Evolutionary conservation across 2,797 vertebrate genomes (phyloP).

Genomic region (Diglossa cyanea): DNA sequence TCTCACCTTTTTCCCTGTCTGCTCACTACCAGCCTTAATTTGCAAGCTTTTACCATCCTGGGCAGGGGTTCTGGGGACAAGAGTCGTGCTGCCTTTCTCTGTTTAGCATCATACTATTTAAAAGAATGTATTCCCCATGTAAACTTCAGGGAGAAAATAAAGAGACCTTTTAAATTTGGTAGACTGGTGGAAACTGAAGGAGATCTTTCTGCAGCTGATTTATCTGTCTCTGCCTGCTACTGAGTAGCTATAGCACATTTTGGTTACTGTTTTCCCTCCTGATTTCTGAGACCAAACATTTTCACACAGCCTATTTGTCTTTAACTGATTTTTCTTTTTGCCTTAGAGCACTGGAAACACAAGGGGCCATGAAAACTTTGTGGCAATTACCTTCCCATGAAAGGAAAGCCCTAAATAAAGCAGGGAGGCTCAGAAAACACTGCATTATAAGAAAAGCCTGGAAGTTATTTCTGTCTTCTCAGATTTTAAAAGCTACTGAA

Average conservation of each 20-base stretch:
- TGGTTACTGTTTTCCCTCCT: background rate
- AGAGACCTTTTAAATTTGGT: background rate
- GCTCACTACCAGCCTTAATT: background rate
- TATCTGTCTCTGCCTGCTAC: background rate
- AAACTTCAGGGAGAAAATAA: background rate
- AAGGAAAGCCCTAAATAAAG: background rate
- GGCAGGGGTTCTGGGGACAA: background rate
- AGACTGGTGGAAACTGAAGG: background rate
- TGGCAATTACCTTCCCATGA: background rate
- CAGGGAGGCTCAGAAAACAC: background rate
- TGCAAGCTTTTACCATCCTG: background rate
- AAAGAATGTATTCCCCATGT: background rate
- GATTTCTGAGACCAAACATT: background rate
- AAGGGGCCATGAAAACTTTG: background rate
- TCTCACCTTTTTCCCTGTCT: background rate
- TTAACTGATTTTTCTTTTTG: conserved; percentile 1
- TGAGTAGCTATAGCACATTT: background rate
- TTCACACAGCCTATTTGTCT: background rate
- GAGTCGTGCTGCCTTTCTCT: background rate
- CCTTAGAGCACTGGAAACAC: background rate
- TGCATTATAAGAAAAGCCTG: background rate
- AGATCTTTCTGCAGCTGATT: background rate
- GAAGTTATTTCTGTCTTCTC: conserved; percentile 12
- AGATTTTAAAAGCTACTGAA: conserved; percentile 54
- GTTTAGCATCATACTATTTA: background rate